phyloP scores from a whole-genome alignment of 1,140 invertebrate genomes.

The Wasmannia auropunctata region DNA sequence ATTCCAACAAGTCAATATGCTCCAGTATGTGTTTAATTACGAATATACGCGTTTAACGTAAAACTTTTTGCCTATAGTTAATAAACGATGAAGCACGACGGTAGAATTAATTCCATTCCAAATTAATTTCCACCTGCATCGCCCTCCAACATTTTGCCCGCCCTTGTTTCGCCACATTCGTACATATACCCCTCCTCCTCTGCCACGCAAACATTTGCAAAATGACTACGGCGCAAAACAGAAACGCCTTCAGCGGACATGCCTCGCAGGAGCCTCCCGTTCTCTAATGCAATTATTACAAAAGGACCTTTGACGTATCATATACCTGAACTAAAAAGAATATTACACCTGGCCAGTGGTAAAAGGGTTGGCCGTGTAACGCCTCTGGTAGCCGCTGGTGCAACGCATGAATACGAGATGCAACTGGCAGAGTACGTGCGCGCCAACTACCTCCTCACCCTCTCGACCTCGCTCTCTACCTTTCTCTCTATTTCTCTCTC shows the following conservation, averaged over 20 bases:
- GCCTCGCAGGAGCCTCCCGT: slow-evolving; percentile 29
- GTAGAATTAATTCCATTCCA: slow-evolving; percentile 43
- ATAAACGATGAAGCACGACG: slow-evolving; percentile 36
- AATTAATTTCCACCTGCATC: slow-evolving; percentile 41
- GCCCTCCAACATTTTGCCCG: background rate
- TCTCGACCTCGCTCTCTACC: background rate
- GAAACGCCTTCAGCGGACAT: slow-evolving; percentile 30
- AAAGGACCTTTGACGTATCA: slow-evolving; percentile 62
- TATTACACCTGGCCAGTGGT: slow-evolving; percentile 65
- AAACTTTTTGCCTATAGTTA: slow-evolving; percentile 27
- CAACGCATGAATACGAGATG: slow-evolving; percentile 72
- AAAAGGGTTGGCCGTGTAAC: slow-evolving; percentile 63
- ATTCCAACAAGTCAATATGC: background rate
- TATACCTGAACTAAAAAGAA: slow-evolving; percentile 59
- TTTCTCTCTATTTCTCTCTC: background rate
- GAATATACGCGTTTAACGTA: background rate
- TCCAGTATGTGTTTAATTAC: slow-evolving; percentile 10
- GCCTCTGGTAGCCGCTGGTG: slow-evolving; percentile 61
- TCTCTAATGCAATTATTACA: slow-evolving; percentile 64
- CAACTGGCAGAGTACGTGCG: slow-evolving; percentile 45
- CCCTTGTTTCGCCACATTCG: background rate
- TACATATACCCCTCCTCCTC: background rate
- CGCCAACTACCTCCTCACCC: slow-evolving; percentile 25
- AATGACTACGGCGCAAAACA: slow-evolving; percentile 42
- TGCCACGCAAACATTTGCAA: slow-evolving; percentile 32